Percentiles rank a stretch among this genome's conserved stretches.
These are phyloP conservation scores for Limulus polyphemus DNA, from an alignment of 2,888 invertebrate genomes.

Conservation along the genomic window DNA sequence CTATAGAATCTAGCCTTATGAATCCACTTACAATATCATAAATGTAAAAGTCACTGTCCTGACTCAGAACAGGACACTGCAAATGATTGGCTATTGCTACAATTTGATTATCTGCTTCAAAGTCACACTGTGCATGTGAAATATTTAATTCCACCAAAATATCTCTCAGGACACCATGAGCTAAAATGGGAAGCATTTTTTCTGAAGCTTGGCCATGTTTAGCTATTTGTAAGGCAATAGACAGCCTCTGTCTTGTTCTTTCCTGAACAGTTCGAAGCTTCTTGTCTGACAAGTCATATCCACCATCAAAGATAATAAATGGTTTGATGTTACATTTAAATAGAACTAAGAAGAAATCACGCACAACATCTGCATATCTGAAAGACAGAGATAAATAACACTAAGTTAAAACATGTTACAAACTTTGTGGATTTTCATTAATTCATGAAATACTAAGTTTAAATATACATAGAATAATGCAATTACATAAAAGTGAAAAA, in stretches of 20 bases:
- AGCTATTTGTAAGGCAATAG: constrained; percentile 34
- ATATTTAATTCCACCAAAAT: constrained; percentile 49
- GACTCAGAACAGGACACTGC: constrained; percentile 74
- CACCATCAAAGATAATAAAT: constrained; percentile 65
- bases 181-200: constrained; percentile 56
- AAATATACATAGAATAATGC: too few relatives aligned
- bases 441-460: too few relatives aligned
- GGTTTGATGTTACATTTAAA: constrained; percentile 46
- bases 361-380: constrained; percentile 13
- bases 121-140: constrained; percentile 57
- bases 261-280: constrained; percentile 52
- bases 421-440: background rate
- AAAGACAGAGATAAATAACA: background rate
- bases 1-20: constrained; percentile 50
- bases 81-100: constrained; percentile 64
- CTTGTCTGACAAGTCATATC: constrained; percentile 43
- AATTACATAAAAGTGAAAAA: background rate
- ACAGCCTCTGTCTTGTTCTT: constrained; percentile 26
- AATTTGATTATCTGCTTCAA: constrained; percentile 80
- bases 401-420: background rate
- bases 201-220: constrained; percentile 29
- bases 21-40: constrained; percentile 58
- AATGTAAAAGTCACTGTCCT: constrained; percentile 88
- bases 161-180: constrained; percentile 60
- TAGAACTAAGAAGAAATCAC: constrained; percentile 14